phyloP scores from a whole-genome alignment of 2,797 vertebrate genomes.

The Vireo griseus region DNA sequence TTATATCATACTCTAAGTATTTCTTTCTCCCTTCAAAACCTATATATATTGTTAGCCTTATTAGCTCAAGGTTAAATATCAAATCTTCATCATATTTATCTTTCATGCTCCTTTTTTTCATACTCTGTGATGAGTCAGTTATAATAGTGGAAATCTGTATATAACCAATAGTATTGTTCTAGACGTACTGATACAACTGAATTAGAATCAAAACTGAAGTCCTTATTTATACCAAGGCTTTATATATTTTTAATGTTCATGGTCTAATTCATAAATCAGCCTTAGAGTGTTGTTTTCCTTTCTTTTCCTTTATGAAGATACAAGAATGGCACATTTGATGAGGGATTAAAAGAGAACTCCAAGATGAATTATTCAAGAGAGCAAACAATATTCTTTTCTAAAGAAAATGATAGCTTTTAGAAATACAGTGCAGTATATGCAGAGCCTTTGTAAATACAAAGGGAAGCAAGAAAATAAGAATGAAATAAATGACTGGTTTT shows the following conservation, averaged over 20 bases:
- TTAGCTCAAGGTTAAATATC: neutral
- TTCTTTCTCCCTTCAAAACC: neutral
- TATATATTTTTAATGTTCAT: conserved; percentile 37
- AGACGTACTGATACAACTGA: neutral
- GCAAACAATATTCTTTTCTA: conserved; percentile 21
- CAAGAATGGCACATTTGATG: conserved; percentile 2
- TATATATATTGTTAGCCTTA: neutral
- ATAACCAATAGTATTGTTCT: neutral
- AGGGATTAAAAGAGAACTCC: conserved; percentile 34
- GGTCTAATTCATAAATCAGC: conserved; percentile 44
- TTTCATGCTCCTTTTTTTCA: neutral
- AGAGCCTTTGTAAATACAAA: neutral
- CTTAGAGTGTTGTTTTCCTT: neutral
- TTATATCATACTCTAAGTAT: neutral
- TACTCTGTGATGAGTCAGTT: neutral
- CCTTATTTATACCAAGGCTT: neutral
- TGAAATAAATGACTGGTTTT: neutral
- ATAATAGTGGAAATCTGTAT: neutral
- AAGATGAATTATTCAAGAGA: conserved; percentile 48
- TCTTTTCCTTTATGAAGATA: neutral
- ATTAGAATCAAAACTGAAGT: neutral
- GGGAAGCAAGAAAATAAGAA: neutral
- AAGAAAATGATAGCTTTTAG: conserved; percentile 25
- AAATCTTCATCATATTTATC: neutral
- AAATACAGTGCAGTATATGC: neutral